Conservation (phyloP, 2,113 vertebrate species). For the Rhipidura dahli region DNA sequence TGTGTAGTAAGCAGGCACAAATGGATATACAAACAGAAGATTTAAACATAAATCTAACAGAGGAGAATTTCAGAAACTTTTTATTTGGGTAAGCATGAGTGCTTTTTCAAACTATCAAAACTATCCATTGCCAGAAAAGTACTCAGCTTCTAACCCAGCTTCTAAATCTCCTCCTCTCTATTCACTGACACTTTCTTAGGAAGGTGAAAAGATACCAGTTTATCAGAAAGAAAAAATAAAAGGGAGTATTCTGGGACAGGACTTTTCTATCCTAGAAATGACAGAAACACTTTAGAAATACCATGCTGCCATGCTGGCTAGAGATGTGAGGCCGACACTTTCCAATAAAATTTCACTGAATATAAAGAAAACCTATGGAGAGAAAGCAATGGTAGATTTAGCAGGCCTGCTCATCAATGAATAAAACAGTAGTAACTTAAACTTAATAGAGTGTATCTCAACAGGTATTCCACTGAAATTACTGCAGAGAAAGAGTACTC, state of each 20-base stretch:
- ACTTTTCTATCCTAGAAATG: neutral
- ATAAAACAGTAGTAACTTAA: neutral
- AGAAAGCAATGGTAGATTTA: neutral
- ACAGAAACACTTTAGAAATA: neutral
- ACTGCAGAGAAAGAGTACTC: neutral
- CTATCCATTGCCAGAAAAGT: neutral
- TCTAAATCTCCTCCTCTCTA: neutral
- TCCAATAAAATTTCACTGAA: neutral
- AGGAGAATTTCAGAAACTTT: neutral
- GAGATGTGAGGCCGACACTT: neutral
- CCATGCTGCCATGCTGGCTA: neutral
- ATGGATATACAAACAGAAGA: neutral
- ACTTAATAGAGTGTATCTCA: neutral
- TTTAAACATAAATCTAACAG: neutral
- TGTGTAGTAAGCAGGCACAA: neutral
- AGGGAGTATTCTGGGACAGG: neutral
- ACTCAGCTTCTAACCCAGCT: neutral
- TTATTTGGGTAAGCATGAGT: neutral
- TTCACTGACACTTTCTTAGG: neutral
- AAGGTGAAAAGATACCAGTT: neutral
- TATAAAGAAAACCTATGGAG: neutral
- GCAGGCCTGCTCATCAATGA: neutral
- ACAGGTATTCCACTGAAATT: neutral
- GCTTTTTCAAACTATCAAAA: neutral
- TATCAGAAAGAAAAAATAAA: neutral